phyloP scores from a whole-genome alignment of 2,797 vertebrate species.

The Manis javanica region DNA sequence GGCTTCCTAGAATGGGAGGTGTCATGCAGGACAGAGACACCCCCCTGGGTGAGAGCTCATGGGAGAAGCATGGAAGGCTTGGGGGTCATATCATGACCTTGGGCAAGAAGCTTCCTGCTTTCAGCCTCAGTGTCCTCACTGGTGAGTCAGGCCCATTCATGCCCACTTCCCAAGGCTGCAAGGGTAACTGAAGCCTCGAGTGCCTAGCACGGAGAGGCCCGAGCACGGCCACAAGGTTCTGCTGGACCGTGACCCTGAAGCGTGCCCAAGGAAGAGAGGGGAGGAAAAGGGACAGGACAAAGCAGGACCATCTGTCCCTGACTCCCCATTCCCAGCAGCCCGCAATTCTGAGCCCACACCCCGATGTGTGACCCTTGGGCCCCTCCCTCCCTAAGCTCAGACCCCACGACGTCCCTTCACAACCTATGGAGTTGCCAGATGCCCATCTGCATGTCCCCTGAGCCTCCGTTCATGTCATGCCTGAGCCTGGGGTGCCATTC shows the following conservation, averaged over 20 bases:
- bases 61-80: background rate
- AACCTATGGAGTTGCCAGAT: background rate
- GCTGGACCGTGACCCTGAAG: fast-evolving
- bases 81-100: background rate
- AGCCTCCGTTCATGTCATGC: background rate
- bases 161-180: background rate
- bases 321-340: background rate
- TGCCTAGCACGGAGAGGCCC: background rate
- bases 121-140: background rate
- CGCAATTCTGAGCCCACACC: background rate
- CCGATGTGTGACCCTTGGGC: background rate
- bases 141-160: background rate
- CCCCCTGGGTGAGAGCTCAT: background rate
- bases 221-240: background rate
- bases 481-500: background rate
- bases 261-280: background rate
- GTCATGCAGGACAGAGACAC: background rate
- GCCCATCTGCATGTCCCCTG: background rate
- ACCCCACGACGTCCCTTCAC: background rate
- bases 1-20: background rate
- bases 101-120: background rate
- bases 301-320: background rate
- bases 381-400: background rate
- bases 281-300: background rate
- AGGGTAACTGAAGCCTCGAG: background rate